Evolutionary conservation across 2,113 vertebrate species (phyloP).

Genomic region (Euleptes europaea): DNA sequence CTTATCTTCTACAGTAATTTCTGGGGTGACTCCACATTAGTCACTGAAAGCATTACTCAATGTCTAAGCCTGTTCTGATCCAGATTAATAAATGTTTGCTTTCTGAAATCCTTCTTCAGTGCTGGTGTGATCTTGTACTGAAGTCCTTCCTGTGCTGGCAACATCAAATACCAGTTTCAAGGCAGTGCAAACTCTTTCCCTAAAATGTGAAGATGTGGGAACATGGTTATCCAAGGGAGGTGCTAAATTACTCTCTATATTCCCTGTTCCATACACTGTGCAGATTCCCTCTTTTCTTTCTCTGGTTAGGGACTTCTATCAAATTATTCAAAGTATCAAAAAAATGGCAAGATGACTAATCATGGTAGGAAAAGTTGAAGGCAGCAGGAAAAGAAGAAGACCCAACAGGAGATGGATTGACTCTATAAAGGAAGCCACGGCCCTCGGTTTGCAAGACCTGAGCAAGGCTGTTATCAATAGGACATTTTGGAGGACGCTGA

Average conservation of each 20-base stretch:
- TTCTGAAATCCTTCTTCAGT: not conserved
- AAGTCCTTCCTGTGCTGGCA: not conserved
- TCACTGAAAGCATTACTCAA: not conserved
- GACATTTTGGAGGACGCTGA: too few species aligned
- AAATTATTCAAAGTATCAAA: not conserved
- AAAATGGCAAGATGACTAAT: not conserved
- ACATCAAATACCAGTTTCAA: accelerated
- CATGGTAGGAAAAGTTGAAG: too few species aligned
- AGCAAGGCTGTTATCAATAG: too few species aligned
- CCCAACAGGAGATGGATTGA: too few species aligned
- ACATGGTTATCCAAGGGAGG: slow-evolving; percentile 43
- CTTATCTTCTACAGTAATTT: not conserved
- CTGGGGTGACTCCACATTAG: not conserved
- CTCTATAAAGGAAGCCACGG: too few species aligned
- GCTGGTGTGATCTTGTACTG: not conserved
- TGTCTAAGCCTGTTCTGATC: not conserved
- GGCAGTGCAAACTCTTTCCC: not conserved
- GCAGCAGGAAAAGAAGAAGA: too few species aligned
- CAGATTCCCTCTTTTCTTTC: not conserved
- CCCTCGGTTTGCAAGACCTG: too few species aligned
- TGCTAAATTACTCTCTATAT: slow-evolving; percentile 30
- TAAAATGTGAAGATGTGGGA: not conserved
- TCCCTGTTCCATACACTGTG: too few species aligned
- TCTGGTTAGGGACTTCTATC: not conserved
- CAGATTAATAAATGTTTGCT: slow-evolving; percentile 30